phyloP scores from a whole-genome alignment of 23 tunicate species.

The Diplosoma virens region DNA sequence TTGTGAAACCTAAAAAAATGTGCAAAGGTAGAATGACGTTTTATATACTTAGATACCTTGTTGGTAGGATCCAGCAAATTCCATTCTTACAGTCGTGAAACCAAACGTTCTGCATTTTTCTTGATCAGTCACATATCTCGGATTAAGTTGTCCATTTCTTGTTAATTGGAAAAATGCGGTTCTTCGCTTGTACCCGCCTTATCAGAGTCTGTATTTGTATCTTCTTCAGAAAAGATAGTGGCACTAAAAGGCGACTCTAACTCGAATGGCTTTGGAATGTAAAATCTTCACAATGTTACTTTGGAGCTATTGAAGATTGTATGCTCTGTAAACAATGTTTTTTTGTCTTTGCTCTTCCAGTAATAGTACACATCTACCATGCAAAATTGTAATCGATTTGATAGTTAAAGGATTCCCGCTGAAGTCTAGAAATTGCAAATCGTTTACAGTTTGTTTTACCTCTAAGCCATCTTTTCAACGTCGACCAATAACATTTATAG shows the following conservation, averaged over 20 bases:
- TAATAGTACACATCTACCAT: constrained; percentile 26
- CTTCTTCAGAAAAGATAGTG: not conserved
- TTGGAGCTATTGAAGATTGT: constrained; percentile 22
- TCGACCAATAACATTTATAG: constrained; percentile 12
- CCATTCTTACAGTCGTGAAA: constrained; percentile 15
- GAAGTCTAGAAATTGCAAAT: constrained; percentile 5
- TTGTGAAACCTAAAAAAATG: constrained; percentile 24
- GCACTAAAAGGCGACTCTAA: not conserved
- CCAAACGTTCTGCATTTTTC: constrained; percentile 24
- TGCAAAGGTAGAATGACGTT: not conserved
- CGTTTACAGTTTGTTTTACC: not conserved
- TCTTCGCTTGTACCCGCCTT: constrained; percentile 8
- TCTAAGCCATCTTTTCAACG: too few species aligned
- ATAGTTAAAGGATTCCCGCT: constrained; percentile 16
- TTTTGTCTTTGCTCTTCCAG: not conserved
- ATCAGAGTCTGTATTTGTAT: constrained; percentile 26
- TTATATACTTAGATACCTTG: not conserved
- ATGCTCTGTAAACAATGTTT: constrained; percentile 10
- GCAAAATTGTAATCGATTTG: constrained; percentile 11
- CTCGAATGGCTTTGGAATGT: not conserved
- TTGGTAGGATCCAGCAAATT: not conserved
- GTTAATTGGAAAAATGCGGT: constrained; percentile 5
- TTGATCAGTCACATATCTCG: constrained; percentile 24
- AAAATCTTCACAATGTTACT: constrained; percentile 5
- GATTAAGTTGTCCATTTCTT: constrained; percentile 21